Base-by-base conservation (phyloP, 2,888 invertebrate species). In the Polydrusus tereticollis region DNA sequence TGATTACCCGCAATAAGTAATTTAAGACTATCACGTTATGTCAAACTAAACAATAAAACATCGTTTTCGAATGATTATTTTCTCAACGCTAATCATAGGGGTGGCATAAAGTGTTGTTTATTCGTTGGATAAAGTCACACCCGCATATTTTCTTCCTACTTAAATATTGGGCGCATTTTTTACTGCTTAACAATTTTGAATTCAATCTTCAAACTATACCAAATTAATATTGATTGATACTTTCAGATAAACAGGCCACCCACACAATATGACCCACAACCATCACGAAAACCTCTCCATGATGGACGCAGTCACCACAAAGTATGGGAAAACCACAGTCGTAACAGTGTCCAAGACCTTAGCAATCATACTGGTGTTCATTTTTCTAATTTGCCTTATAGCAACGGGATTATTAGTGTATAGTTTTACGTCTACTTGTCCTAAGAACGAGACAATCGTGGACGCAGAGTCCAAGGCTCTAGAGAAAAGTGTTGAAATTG, bases 361-460 rank as follows among this genome's bases (percentile, higher is more conserved):
- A 12, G 88, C 89, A 4, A 85, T 90, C 57, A 85, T 93, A 16
- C 84, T 93, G 52, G 87, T 88, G 3, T 85, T 90, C 43, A 87
- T 92, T 74, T 92, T 93, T 81, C 82, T 90, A 0, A 86, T 90
- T 75, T 90, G 90, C 7, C 83, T 94, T 58, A 87, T 93, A 23
- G 90, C 90, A 47, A 93, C 93, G 1, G 92, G 93, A 6, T 88
- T 94, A 33, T 85, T 94, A 76, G 93, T 94, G 20, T 93, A 94
- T 83, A 92, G 93, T 84, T 91, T 93, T 78, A 90, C 92, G 14
- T 89, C 92, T 3, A 64, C 58, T 1, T 75, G 72, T 18, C 20
- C 63, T 3, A 69, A 55, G 33, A 75, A 75, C 41, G 65, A 62
- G 1, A 74, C 64, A 1, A 10, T 12, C 12, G 7, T 20, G 5